Evolutionary conservation across 1,140 invertebrate genomes (phyloP).

Genomic region (Bombus superbus): DNA sequence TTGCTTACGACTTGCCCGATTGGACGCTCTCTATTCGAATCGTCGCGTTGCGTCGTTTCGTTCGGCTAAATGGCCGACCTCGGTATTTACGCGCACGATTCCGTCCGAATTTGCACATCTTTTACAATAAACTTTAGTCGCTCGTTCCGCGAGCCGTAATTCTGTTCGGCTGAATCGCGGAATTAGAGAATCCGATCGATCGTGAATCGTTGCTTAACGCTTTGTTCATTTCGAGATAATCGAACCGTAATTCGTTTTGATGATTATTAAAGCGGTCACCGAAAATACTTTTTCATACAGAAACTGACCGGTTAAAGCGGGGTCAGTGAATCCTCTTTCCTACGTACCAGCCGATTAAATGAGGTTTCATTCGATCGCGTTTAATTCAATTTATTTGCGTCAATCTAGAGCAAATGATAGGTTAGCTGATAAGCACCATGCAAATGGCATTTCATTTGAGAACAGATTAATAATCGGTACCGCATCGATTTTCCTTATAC

Average conservation of each 20-base stretch:
- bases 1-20: slow-evolving; percentile 24
- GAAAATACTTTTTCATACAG: neutral
- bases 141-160: neutral
- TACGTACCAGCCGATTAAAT: slow-evolving; percentile 11
- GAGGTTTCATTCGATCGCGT: slow-evolving; percentile 35
- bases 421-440: slow-evolving; percentile 1
- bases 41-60: neutral
- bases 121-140: neutral
- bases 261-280: neutral
- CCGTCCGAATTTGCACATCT: neutral
- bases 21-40: neutral
- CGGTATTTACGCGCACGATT: slow-evolving; percentile 8
- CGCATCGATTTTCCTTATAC: neutral
- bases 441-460: slow-evolving; percentile 30
- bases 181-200: neutral
- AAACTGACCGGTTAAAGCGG: slow-evolving; percentile 4
- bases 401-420: slow-evolving; percentile 44
- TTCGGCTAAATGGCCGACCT: neutral
- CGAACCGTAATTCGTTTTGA: neutral
- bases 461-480: slow-evolving; percentile 44
- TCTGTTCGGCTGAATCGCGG: neutral
- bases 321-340: neutral
- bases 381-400: slow-evolving; percentile 52
- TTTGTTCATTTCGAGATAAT: neutral
- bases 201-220: neutral